phyloP scores from a whole-genome alignment of 1,140 invertebrate species.

The Neoseiulus cucumeris region DNA sequence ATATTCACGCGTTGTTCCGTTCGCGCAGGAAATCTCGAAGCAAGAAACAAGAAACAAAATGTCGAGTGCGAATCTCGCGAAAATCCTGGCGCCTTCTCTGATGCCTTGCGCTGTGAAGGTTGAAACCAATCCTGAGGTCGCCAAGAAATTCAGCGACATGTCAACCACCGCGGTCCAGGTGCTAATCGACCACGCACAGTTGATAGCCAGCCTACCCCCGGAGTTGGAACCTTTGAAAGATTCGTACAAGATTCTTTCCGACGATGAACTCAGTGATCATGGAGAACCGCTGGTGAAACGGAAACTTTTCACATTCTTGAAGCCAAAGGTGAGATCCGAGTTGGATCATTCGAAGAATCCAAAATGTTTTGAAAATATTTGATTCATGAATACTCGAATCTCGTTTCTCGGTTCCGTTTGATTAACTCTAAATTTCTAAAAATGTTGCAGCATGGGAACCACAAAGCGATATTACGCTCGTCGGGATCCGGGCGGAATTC shows the following conservation, averaged over 20 bases:
- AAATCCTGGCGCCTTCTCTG: neutral
- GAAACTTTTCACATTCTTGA: neutral
- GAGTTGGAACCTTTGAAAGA: slow-evolving; percentile 1
- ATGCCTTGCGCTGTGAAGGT: slow-evolving; percentile 2
- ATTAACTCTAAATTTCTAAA: too few relatives aligned
- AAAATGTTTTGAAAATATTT: too few relatives aligned
- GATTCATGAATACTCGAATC: too few relatives aligned
- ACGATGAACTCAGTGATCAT: slow-evolving; percentile 5
- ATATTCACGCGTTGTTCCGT: too few relatives aligned
- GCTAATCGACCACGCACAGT: neutral
- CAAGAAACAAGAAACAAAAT: neutral
- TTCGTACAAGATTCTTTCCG: neutral
- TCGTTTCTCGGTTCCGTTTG: too few relatives aligned
- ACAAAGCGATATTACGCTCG: neutral
- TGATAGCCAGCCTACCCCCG: neutral
- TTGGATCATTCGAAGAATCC: neutral
- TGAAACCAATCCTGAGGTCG: neutral
- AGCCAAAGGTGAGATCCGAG: neutral
- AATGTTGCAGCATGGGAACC: neutral
- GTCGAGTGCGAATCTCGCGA: neutral
- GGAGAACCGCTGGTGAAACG: slow-evolving; percentile 9
- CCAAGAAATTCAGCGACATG: neutral
- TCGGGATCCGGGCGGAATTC: neutral
- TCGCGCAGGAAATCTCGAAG: neutral
- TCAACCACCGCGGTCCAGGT: neutral